A percentile compares a stretch with the other conserved stretches of the same genome.
These are phyloP conservation scores for Eupithecia subumbrata DNA, from an alignment of 2,888 invertebrate genomes.

Conservation along the genomic window DNA sequence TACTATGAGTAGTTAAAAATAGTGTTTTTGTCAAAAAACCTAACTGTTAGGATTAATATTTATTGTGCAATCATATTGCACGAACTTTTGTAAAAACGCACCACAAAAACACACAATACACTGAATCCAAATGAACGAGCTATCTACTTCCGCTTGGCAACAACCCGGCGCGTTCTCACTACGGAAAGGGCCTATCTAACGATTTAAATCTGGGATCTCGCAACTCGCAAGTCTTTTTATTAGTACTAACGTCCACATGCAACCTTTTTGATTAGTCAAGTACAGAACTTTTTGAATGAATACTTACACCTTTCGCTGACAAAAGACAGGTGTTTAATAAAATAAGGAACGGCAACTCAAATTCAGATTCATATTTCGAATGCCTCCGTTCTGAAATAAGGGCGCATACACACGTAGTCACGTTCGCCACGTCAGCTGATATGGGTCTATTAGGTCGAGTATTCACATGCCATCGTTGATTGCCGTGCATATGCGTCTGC, in stretches of 20 bases:
- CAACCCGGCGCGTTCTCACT: too few relatives aligned
- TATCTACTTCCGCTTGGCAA: too few relatives aligned
- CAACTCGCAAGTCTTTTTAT: too few relatives aligned
- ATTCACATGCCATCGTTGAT: constrained; percentile 65
- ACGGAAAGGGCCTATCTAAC: too few relatives aligned
- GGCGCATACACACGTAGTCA: constrained; percentile 49
- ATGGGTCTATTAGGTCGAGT: constrained; percentile 46
- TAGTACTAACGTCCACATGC: neutral
- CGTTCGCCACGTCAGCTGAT: constrained; percentile 30
- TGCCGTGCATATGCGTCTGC: constrained; percentile 69
- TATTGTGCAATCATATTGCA: too few relatives aligned
- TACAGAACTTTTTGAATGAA: neutral
- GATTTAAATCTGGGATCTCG: too few relatives aligned
- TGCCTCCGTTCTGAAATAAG: constrained; percentile 8
- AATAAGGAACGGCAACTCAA: constrained; percentile 9
- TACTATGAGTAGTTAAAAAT: too few relatives aligned
- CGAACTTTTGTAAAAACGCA: too few relatives aligned
- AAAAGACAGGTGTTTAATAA: neutral
- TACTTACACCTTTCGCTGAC: neutral
- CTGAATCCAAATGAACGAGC: too few relatives aligned
- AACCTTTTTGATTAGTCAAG: neutral
- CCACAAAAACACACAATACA: too few relatives aligned
- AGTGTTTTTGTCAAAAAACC: too few relatives aligned
- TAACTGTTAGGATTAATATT: too few relatives aligned
- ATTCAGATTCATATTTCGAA: constrained; percentile 19